phyloP scores from a whole-genome alignment of 2,113 vertebrate species.

The Ptychochromis oligacanthus region DNA sequence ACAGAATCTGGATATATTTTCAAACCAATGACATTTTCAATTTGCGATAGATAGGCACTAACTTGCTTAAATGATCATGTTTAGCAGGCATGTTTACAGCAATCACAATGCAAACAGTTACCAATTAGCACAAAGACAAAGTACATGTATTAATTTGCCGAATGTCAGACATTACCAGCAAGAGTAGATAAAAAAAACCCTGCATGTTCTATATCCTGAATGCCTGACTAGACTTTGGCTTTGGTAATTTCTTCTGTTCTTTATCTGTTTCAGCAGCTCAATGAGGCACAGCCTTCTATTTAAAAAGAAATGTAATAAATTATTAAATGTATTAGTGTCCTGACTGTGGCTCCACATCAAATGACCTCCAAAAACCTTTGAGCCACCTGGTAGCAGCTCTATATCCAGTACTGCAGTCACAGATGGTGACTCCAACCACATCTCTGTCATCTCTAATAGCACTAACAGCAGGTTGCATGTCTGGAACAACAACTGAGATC shows the following conservation, averaged over 20 bases:
- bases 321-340: constrained; percentile 31
- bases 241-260: background rate
- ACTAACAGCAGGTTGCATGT: constrained; percentile 54
- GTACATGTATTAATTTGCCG: background rate
- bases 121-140: background rate
- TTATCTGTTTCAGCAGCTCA: constrained; percentile 29
- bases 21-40: background rate
- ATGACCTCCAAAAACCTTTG: constrained; percentile 35
- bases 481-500: constrained; percentile 61
- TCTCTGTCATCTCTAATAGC: constrained; percentile 46
- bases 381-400: constrained; percentile 43
- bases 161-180: background rate
- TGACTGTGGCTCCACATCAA: constrained; percentile 26
- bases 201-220: background rate
- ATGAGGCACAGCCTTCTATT: constrained; percentile 12
- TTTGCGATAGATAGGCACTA: background rate
- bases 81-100: background rate
- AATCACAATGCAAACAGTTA: background rate
- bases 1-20: background rate
- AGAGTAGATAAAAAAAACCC: background rate
- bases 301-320: constrained; percentile 28
- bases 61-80: background rate
- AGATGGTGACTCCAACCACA: constrained; percentile 16
- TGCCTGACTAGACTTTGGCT: constrained; percentile 1
- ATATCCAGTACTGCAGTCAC: constrained; percentile 13